Conservation (phyloP, 1,140 invertebrate genomes). For the Proctacanthus coquilletti region DNA sequence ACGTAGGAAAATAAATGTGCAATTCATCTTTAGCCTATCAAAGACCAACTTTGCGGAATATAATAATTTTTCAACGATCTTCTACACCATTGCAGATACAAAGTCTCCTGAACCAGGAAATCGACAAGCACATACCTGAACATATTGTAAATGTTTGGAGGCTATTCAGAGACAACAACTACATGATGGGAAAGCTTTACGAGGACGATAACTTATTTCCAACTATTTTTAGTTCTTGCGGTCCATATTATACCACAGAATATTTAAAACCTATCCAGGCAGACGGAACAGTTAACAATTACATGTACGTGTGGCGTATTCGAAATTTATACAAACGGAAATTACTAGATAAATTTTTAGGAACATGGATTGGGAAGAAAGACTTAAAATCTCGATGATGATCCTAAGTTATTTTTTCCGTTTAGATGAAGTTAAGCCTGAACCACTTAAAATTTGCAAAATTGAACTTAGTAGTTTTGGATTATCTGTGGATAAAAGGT, state of each 20-base stretch:
- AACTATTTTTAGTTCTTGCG: constrained; percentile 21
- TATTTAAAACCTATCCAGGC: background rate
- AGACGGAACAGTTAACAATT: constrained; percentile 2
- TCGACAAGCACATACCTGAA: constrained; percentile 20
- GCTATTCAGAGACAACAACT: constrained; percentile 25
- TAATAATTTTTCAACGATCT: background rate
- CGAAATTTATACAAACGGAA: constrained; percentile 18
- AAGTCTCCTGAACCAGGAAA: constrained; percentile 22
- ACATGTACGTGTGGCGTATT: constrained; percentile 2
- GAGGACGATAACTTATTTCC: constrained; percentile 26
- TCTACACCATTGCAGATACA: constrained; percentile 18
- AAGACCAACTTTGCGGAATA: background rate
- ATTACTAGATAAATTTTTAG: constrained; percentile 7
- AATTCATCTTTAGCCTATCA: background rate
- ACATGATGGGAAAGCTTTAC: constrained; percentile 27
- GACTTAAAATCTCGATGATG: constrained; percentile 19
- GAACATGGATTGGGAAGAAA: constrained; percentile 19
- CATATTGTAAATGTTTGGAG: constrained; percentile 26
- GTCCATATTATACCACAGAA: constrained; percentile 22
- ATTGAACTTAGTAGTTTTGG: constrained; percentile 24
- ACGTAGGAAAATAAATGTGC: background rate
- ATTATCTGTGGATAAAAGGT: constrained; percentile 14
- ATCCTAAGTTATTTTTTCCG: constrained; percentile 25
- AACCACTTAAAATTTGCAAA: constrained; percentile 25
- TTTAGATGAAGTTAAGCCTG: constrained; percentile 25